Conservation (phyloP, 2,888 invertebrate genomes). For the Patella caerulea region DNA sequence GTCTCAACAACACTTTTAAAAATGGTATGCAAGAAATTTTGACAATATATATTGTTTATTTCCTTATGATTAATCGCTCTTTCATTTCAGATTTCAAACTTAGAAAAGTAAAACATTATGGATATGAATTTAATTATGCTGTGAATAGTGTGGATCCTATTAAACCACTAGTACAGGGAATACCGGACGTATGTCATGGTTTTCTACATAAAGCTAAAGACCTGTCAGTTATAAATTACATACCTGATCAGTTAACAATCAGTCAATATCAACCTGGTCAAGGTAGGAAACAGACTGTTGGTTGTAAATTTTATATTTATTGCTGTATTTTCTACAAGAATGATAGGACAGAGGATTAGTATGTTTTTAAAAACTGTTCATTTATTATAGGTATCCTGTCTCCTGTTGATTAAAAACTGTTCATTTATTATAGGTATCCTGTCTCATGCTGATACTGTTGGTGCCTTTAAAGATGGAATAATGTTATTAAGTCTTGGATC, state of each 20-base stretch:
- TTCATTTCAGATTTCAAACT: slow-evolving; percentile 76
- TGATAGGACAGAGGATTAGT: too few relatives aligned
- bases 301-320: too few relatives aligned
- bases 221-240: slow-evolving; percentile 63
- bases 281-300: slow-evolving; percentile 52
- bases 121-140: slow-evolving; percentile 91
- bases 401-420: slow-evolving; percentile 81
- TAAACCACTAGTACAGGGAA: slow-evolving; percentile 77
- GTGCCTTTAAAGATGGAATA: slow-evolving; percentile 91
- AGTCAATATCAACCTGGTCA: slow-evolving; percentile 74
- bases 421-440: slow-evolving; percentile 83
- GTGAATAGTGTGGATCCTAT: slow-evolving; percentile 86
- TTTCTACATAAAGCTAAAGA: slow-evolving; percentile 77
- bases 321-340: too few relatives aligned
- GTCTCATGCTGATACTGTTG: slow-evolving; percentile 94
- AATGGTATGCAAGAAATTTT: background rate
- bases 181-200: slow-evolving; percentile 81
- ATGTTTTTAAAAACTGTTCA: too few relatives aligned
- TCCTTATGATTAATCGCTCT: background rate
- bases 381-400: slow-evolving; percentile 84
- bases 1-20: too few relatives aligned
- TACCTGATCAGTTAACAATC: slow-evolving; percentile 72
- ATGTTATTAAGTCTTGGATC: slow-evolving; percentile 88
- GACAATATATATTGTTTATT: background rate
- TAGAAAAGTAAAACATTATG: slow-evolving; percentile 89